Evolutionary conservation across 2,797 vertebrate species (phyloP).

Genomic region (Enteromius paludinosus): DNA sequence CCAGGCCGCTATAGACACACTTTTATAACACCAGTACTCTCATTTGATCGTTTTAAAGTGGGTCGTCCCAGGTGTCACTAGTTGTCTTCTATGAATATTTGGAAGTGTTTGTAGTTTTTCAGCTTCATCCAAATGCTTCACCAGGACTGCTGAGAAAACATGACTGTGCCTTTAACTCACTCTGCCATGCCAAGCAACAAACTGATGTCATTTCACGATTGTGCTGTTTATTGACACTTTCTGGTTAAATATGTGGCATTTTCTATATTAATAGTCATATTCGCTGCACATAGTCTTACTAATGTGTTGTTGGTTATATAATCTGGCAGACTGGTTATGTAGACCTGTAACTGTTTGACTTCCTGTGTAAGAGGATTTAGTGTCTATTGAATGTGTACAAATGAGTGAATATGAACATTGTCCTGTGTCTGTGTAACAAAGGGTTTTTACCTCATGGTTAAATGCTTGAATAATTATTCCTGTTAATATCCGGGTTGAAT

Average conservation of each 20-base stretch:
- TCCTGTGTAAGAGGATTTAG: conserved; percentile 38
- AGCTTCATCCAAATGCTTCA: conserved; percentile 49
- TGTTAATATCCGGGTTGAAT: conserved; percentile 28
- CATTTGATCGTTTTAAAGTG: conserved; percentile 44
- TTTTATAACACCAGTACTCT: not conserved
- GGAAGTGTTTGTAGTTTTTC: conserved; percentile 39
- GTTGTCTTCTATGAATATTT: not conserved
- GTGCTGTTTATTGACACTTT: conserved; percentile 33
- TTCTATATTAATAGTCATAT: conserved; percentile 26
- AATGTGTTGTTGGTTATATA: conserved; percentile 47
- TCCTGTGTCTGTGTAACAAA: conserved; percentile 39
- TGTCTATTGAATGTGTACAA: conserved; percentile 47
- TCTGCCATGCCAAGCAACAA: conserved; percentile 41
- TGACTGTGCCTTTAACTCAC: conserved; percentile 57
- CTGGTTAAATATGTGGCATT: conserved; percentile 37
- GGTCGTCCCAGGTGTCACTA: not conserved
- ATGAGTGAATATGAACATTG: conserved; percentile 40
- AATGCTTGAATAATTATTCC: conserved; percentile 38
- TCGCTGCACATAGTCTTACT: conserved; percentile 40
- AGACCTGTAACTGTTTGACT: conserved; percentile 39
- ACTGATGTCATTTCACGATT: conserved; percentile 37
- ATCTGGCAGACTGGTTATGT: conserved; percentile 42
- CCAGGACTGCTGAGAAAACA: conserved; percentile 33
- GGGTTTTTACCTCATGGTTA: conserved; percentile 47
- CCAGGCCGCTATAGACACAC: not conserved